Conservation (phyloP, 2,797 vertebrate genomes). For the Rhynchotus rufescens region DNA sequence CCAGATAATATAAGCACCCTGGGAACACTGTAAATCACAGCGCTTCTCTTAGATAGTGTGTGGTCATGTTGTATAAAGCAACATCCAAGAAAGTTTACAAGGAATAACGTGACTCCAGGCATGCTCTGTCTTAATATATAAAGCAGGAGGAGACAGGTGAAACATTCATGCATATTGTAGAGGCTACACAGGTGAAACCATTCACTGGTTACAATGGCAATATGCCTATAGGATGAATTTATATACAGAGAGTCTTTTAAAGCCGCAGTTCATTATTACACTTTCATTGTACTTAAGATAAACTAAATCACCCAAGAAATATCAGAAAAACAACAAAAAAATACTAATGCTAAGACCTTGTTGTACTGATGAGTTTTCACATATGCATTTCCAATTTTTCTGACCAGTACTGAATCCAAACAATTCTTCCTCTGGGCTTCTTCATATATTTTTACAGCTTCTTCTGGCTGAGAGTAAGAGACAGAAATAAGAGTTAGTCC, state of each 20-base stretch:
- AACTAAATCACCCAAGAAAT: not conserved
- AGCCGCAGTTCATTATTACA: not conserved
- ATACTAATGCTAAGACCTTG: slow-evolving; percentile 66
- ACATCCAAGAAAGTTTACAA: not conserved
- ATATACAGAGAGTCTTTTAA: not conserved
- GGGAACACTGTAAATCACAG: too few relatives aligned
- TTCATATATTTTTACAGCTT: slow-evolving; percentile 81
- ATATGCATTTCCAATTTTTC: slow-evolving; percentile 80
- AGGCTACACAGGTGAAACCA: not conserved
- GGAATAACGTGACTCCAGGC: not conserved
- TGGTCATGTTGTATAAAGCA: not conserved
- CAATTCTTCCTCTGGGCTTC: slow-evolving; percentile 77
- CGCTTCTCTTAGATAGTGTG: too few relatives aligned
- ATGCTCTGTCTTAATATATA: not conserved
- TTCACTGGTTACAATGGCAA: not conserved
- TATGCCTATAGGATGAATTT: not conserved
- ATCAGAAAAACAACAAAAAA: not conserved
- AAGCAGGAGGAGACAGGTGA: not conserved
- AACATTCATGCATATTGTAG: not conserved
- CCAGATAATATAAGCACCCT: too few relatives aligned
- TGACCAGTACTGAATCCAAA: slow-evolving; percentile 72
- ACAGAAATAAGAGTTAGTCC: not conserved
- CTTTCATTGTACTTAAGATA: not conserved
- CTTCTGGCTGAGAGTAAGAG: slow-evolving; percentile 76
- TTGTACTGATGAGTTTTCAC: slow-evolving; percentile 82